Evolutionary conservation across 2,113 vertebrate genomes (phyloP).

Genomic region (Menidia beryllina): DNA sequence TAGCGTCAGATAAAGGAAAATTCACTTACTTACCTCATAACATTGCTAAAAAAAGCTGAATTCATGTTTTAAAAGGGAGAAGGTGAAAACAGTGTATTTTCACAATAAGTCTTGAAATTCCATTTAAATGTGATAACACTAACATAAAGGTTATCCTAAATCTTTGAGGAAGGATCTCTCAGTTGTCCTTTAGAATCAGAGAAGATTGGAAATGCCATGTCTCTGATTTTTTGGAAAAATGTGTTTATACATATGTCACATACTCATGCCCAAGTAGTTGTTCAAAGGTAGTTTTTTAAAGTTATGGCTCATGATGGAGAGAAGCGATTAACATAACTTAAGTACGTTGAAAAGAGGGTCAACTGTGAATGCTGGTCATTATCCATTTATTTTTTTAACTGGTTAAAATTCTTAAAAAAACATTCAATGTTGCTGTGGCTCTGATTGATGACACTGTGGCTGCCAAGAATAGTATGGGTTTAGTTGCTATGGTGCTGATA

Average conservation of each 20-base stretch:
- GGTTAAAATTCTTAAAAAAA: not conserved
- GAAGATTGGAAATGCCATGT: not conserved
- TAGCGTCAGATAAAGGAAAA: no score
- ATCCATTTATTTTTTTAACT: not conserved
- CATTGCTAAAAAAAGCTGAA: no score
- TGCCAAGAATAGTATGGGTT: constrained; percentile 60
- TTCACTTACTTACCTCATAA: no score
- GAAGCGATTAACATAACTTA: not conserved
- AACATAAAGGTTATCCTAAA: no score
- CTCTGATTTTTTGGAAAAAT: not conserved
- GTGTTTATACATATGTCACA: not conserved
- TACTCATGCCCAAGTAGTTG: not conserved
- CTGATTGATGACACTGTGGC: constrained; percentile 36
- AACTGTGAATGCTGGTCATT: no score
- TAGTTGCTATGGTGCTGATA: constrained; percentile 58
- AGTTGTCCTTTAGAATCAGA: no score
- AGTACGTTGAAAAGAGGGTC: no score
- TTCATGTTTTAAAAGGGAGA: no score
- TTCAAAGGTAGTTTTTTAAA: not conserved
- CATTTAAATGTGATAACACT: no score
- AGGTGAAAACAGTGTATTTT: no score
- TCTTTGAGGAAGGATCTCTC: no score
- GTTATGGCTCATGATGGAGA: not conserved
- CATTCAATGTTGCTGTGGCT: constrained; percentile 6
- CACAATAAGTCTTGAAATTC: no score